phyloP scores from a whole-genome alignment of 2,888 invertebrate genomes.

The Ornithoptera alexandrae region DNA sequence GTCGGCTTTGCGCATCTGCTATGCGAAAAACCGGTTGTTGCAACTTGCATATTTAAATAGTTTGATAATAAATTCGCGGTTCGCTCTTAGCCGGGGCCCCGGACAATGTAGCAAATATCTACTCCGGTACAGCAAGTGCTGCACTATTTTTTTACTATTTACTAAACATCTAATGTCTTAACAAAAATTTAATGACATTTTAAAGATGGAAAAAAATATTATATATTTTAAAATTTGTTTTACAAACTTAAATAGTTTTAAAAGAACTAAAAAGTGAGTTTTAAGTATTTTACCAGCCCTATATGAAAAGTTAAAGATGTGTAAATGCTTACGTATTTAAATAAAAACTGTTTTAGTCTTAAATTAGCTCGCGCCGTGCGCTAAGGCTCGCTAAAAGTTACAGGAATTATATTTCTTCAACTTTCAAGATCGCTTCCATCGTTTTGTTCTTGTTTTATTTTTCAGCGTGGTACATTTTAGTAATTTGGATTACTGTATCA shows the following conservation, averaged over 20 bases:
- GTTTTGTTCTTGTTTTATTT: not conserved
- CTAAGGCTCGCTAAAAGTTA: constrained; percentile 12
- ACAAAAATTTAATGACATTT: not conserved
- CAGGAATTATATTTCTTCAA: constrained; percentile 14
- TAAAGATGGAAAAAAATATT: not conserved
- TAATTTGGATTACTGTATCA: not conserved
- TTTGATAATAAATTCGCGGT: constrained; percentile 3
- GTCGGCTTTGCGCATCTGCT: constrained; percentile 13
- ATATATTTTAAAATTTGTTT: not conserved
- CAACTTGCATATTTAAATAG: constrained; percentile 21
- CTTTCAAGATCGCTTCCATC: constrained; percentile 4
- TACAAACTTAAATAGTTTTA: not conserved
- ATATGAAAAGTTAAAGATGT: not conserved
- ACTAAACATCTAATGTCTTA: not conserved
- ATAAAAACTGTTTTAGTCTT: constrained; percentile 14
- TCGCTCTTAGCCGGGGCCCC: not conserved
- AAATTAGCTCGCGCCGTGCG: constrained; percentile 14
- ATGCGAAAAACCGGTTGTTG: constrained; percentile 21
- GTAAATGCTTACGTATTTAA: constrained; percentile 10
- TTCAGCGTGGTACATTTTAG: not conserved
- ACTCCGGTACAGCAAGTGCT: not conserved
- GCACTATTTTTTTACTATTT: not conserved
- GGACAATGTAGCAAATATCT: not conserved
- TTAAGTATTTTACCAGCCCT: not conserved
- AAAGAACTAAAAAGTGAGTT: not conserved